Base-by-base conservation (phyloP, 2,888 invertebrate species). In the Drosophila dives region DNA sequence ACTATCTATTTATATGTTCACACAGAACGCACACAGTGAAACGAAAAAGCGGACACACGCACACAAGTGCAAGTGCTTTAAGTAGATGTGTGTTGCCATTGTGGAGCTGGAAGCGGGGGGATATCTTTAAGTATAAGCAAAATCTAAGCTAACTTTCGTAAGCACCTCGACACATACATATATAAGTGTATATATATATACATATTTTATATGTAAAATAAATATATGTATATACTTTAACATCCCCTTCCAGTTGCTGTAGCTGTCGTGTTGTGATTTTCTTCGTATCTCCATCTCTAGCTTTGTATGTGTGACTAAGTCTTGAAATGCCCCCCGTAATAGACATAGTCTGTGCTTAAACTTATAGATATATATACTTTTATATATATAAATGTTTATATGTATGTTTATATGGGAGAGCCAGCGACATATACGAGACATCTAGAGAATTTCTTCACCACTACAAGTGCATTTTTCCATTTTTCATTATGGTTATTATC, bases 401-500 rank as follows among this genome's bases (percentile, higher is more conserved):
- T 51, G 7, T 61, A 36, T 45, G 29, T 75, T 17, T 75, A 58
- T 68, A 73, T 82, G 60, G 60, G 49, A 62, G 59, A 69, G 66
- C 40, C 66, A 66, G 64, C 66, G 64, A 75, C 66, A 71, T 71
- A 67, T 69, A 65, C 60, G 71, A 58, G 72, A 81, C 73, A 86
- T 85, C 89, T 88, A 90, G 80, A 88, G 86, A 79, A 91, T 89
- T 89, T 91, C 88, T 85, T 86, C 83, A 90, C 86, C 76, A 86
- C 83, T 84, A 86, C 82, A 50, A 61, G 64, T 68, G 75, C 80
- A 80, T 81, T 83, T 89, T 85, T 90, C 88, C 91, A 91, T 91
- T 87, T 87, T 87, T 91, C 91, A 91, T 91, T 91, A 91, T 92
- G 91, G 91, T 91, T 91, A 91, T 91, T 92, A 91, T 89, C 91